Conservation (phyloP, 2,888 invertebrate species). For the Lasioglossum figueresi region DNA sequence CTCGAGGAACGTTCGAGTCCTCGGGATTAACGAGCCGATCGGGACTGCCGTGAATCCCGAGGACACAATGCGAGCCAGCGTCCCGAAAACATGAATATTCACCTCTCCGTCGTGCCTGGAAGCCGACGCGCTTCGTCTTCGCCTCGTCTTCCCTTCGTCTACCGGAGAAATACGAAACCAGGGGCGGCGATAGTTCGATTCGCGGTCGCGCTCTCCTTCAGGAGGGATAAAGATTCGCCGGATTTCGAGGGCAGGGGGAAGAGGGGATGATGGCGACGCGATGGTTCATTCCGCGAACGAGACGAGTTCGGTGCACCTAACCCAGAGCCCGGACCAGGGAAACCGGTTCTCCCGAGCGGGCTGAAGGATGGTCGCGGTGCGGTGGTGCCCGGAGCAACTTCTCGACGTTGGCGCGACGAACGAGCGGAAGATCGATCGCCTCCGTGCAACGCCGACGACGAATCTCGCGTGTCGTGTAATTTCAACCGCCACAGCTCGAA, state of each 20-base stretch:
- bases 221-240: constrained; percentile 41
- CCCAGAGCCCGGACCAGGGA: constrained; percentile 48
- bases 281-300: constrained; percentile 45
- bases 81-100: constrained; percentile 53
- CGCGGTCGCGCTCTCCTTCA: constrained; percentile 22
- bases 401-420: constrained; percentile 35
- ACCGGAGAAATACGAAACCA: constrained; percentile 26
- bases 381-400: constrained; percentile 58
- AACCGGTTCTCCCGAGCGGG: constrained; percentile 71
- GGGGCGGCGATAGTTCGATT: constrained; percentile 18
- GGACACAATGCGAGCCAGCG: constrained; percentile 12
- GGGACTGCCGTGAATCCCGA: constrained; percentile 23
- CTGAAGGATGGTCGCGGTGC: constrained; percentile 66
- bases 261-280: constrained; percentile 27
- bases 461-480: constrained; percentile 48
- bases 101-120: constrained; percentile 3
- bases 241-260: constrained; percentile 19
- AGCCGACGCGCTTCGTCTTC: constrained; percentile 25
- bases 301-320: constrained; percentile 59
- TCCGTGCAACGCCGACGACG: constrained; percentile 36
- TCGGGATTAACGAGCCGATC: constrained; percentile 36
- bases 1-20: neutral
- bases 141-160: neutral
- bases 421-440: constrained; percentile 60
- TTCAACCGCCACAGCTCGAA: constrained; percentile 30